Evolutionary conservation across 2,888 invertebrate species (phyloP).

Genomic region (Mimumesa dahlbomi): DNA sequence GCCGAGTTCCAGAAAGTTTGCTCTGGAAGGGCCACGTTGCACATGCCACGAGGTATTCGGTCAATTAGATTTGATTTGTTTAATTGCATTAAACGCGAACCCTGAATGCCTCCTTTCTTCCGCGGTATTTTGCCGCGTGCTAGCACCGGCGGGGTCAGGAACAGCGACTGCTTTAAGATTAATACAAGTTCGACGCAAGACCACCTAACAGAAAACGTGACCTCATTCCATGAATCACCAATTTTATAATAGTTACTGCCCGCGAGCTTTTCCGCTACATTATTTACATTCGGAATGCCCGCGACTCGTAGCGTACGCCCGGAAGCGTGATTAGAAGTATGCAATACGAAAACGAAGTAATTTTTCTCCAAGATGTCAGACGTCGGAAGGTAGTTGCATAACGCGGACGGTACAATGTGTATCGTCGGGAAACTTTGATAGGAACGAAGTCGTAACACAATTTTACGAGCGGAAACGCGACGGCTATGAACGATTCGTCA

Average conservation of each 20-base stretch:
- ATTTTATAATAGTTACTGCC: constrained; percentile 78
- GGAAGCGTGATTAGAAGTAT: constrained; percentile 20
- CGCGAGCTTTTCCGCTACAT: constrained; percentile 59
- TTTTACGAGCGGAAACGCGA: too few relatives aligned
- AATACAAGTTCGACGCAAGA: constrained; percentile 70
- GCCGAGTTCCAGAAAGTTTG: too few relatives aligned
- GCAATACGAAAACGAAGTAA: constrained; percentile 1
- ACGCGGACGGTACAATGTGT: neutral
- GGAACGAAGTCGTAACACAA: too few relatives aligned
- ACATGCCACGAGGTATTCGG: constrained; percentile 5
- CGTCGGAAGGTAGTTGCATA: neutral
- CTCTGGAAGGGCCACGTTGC: constrained; percentile 15
- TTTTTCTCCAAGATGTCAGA: neutral
- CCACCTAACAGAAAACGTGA: constrained; percentile 70
- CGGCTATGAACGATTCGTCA: too few relatives aligned
- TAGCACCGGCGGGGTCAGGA: constrained; percentile 69
- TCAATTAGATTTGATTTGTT: constrained; percentile 52
- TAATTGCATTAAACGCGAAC: constrained; percentile 49
- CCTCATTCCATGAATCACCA: constrained; percentile 77
- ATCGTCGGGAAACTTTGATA: too few relatives aligned
- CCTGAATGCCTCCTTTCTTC: constrained; percentile 33
- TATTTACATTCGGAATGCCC: constrained; percentile 46
- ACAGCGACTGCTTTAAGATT: constrained; percentile 76
- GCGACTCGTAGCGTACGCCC: constrained; percentile 2
- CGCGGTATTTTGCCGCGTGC: constrained; percentile 43